A percentile compares a stretch with the other conserved stretches of the same genome.
These are phyloP conservation scores for Peromyscus polionotus DNA, from an alignment of 2,113 vertebrate genomes.

Conservation along the genomic window DNA sequence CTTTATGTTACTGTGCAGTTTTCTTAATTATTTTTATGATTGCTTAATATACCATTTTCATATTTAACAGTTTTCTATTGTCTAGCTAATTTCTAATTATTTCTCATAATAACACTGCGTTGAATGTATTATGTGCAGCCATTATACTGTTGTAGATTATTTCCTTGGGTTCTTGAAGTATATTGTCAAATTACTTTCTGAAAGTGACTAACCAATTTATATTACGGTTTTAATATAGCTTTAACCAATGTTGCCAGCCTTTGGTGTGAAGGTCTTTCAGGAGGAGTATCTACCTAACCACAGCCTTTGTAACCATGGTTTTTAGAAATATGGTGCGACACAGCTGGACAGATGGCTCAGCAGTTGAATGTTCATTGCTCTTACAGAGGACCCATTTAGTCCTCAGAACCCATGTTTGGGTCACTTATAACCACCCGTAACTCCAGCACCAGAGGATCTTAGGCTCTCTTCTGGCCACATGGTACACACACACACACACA, in stretches of 20 bases:
- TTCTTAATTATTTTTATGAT: constrained; percentile 57
- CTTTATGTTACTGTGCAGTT: constrained; percentile 31
- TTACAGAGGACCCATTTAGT: neutral
- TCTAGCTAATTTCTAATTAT: constrained; percentile 62
- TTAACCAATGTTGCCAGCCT: neutral
- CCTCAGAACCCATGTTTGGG: neutral
- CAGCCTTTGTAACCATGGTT: neutral
- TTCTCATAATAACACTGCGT: neutral
- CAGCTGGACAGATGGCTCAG: neutral
- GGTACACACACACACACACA: neutral
- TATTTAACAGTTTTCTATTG: constrained; percentile 46
- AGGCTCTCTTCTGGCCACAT: neutral
- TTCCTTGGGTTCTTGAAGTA: constrained; percentile 51
- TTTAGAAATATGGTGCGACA: neutral
- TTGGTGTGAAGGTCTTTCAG: constrained; percentile 34
- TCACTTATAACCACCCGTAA: neutral
- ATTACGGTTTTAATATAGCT: constrained; percentile 11
- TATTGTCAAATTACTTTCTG: constrained; percentile 46
- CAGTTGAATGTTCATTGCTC: neutral
- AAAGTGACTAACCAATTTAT: constrained; percentile 4
- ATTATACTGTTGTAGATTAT: constrained; percentile 40
- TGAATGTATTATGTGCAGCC: neutral
- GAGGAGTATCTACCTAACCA: neutral
- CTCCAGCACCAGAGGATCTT: neutral
- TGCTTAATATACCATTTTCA: constrained; percentile 34